phyloP scores from a whole-genome alignment of 2,797 vertebrate genomes.

The Orientallactaga sibirica region DNA sequence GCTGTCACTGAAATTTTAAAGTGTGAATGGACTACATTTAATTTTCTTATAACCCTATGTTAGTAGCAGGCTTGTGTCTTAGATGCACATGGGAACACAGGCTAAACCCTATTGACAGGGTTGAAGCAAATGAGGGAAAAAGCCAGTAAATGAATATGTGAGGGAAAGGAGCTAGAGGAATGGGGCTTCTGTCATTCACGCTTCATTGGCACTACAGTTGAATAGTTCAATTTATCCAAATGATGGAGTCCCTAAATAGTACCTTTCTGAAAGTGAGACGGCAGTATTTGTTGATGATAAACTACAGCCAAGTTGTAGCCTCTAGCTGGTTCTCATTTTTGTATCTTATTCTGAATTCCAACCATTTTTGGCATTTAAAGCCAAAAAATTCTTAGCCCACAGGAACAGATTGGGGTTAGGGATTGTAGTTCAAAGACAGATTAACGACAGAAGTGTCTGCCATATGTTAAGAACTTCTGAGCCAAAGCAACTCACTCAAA shows the following conservation, averaged over 20 bases:
- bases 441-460: constrained; percentile 26
- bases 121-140: not conserved
- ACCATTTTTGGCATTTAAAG: constrained; percentile 60
- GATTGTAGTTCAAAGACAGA: constrained; percentile 49
- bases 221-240: constrained; percentile 8
- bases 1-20: constrained; percentile 6
- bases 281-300: constrained; percentile 40
- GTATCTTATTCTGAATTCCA: constrained; percentile 40
- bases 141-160: too few relatives aligned
- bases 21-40: constrained; percentile 22
- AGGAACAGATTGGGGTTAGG: constrained; percentile 42
- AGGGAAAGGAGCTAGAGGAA: not conserved
- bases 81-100: not conserved
- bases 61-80: not conserved
- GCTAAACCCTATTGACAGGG: not conserved
- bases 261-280: constrained; percentile 40
- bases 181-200: not conserved
- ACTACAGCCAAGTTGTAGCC: constrained; percentile 8
- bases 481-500: constrained; percentile 58
- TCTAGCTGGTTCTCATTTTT: constrained; percentile 45
- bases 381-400: constrained; percentile 59
- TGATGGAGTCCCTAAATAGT: constrained; percentile 17
- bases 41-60: constrained; percentile 38
- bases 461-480: constrained; percentile 41
- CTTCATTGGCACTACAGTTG: not conserved